Evolutionary conservation across 2,113 vertebrate genomes (phyloP), one percentile per base, ranked within the genome.

Genomic region (Oenanthe oenanthe): DNA sequence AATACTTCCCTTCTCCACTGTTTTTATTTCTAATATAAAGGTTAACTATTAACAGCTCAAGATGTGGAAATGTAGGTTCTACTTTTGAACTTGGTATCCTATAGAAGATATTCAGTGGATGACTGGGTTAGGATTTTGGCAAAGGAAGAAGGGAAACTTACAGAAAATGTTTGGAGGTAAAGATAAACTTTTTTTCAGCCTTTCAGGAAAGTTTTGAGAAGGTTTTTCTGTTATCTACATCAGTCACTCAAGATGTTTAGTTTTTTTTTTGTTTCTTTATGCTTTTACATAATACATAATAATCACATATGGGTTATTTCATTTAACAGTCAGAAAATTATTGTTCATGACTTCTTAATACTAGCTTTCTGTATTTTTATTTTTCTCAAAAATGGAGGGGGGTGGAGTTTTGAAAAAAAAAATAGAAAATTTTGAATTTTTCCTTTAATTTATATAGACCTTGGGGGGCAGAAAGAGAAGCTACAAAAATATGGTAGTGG

Each of bases 301-400:
- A 92, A 97, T 88, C 53, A 62, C 43, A 84, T 80, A 91, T 13
- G 38, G 50, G 42, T 61, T 96, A 71, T 96, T 93, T 93, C 43
- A 73, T 95, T 92, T 90, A 58, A 96, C 68, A 95, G 31, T 74
- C 38, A 77, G 87, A 97, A 89, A 72, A 34, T 50, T 89, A 77
- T 63, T 95, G 66, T 95, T 78, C 13, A 21, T 74, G 19, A 36
- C 43, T 68, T 94, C 89, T 93, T 95, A 96, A 82, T 92, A 93
- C 54, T 78, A 66, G 85, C 15, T 94, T 25, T 78, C 40, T 94
- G 38, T 68, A 91, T 80, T 95, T 87, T 89, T 81, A 76, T 94
- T 95, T 96, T 85, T 89, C 70, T 95, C 70, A 32, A 36, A 58
- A 63, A 84, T 1, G 3, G 4, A 15, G 8, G 31, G 12, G 12